Conservation (phyloP, 2,113 vertebrate species). For the Clarias batrachus region DNA sequence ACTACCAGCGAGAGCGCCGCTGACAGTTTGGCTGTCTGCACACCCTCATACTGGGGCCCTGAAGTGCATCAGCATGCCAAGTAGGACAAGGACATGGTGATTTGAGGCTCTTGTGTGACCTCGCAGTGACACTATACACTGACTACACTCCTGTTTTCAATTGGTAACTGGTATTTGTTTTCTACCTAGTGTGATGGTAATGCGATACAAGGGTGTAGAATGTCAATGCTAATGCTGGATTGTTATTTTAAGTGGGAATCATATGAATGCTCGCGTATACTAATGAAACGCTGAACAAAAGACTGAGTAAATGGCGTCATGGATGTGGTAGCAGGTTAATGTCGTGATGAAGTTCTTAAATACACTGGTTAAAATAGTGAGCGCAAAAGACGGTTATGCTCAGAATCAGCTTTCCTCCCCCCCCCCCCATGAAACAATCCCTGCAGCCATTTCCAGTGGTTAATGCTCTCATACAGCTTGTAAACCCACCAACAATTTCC, state of each 20-base stretch:
- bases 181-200: not conserved
- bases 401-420: not conserved
- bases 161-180: not conserved
- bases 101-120: not conserved
- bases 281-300: not conserved
- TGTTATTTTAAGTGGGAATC: not conserved
- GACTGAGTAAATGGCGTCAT: not conserved
- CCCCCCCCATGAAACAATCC: too few species aligned
- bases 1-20: not conserved
- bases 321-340: not conserved
- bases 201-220: not conserved
- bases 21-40: not conserved
- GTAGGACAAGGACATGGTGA: slow-evolving; percentile 9
- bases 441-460: not conserved
- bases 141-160: not conserved
- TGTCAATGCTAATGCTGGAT: not conserved
- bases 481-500: not conserved
- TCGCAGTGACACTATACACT: not conserved
- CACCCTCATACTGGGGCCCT: not conserved
- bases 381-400: not conserved
- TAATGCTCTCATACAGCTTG: not conserved
- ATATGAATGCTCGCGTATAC: not conserved
- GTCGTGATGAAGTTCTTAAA: not conserved
- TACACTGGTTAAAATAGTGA: not conserved
- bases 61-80: not conserved